Evolutionary conservation across 2,797 vertebrate species (phyloP), one percentile per base, ranked within the genome.

Genomic region (Danionella dracula): DNA sequence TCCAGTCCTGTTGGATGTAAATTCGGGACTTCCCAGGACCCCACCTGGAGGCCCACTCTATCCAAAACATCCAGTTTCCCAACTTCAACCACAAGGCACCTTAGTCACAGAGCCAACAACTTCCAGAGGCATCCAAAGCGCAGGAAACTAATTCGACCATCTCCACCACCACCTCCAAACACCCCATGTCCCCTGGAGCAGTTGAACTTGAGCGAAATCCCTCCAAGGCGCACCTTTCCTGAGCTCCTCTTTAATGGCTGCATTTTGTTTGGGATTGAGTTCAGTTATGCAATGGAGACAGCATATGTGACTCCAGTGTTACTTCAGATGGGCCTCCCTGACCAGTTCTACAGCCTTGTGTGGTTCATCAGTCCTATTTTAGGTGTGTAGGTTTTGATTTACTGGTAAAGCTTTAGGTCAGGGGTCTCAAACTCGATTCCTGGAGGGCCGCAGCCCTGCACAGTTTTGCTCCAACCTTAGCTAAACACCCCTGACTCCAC

Each of bases 241-340:
- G 93, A 99, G 73, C 86, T 99, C 45, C 73, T 98, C 15, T 97
- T 93, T 81, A 99, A 99, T 0, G 96, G 96, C 35, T 97, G 92
- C 75, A 81, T 99, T 73, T 88, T 99, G 58, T 99, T 99, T 13
- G 96, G 96, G 57, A 93, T 99, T 0, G 96, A 99, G 80, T 99
- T 99, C 82, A 97, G 96, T 82, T 99, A 99, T 3, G 96, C 96
- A 81, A 96, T 99, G 96, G 96, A 99, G 79, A 99, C 96, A 0
- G 96, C 96, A 0, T 99, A 97, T 1, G 96, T 99, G 64, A 99
- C 96, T 0, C 96, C 96, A 0, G 91, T 97, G 50, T 89, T 99
- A 9, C 91, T 99, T 0, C 96, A 98, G 86, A 97, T 99, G 96
- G 96, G 95, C 21, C 83, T 99, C 31, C 96, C 96, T 0, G 96